Conservation (phyloP, 2,113 vertebrate genomes). For the Orycteropus afer region DNA sequence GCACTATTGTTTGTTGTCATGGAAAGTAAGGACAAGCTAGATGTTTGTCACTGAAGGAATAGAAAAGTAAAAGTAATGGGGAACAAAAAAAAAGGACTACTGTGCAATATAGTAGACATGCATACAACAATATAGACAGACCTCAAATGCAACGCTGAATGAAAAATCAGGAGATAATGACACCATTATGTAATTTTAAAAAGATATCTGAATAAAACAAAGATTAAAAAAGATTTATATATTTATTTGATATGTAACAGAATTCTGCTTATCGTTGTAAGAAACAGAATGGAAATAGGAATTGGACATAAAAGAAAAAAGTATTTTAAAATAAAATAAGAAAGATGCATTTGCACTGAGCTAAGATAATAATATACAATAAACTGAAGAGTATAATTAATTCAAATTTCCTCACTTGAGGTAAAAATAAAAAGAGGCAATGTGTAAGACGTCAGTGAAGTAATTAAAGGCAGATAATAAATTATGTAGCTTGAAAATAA, state of each 20-base stretch:
- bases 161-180: too few species aligned
- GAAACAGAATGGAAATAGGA: too few species aligned
- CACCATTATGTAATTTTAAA: too few species aligned
- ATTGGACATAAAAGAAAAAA: neutral
- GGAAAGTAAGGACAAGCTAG: neutral
- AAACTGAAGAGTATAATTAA: too few species aligned
- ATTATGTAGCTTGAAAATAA: neutral
- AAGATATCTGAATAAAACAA: too few species aligned
- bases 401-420: neutral
- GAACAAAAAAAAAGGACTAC: neutral
- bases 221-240: neutral
- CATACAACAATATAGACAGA: too few species aligned
- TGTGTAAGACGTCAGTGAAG: neutral
- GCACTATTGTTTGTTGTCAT: neutral
- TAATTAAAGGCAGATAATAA: neutral
- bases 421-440: conserved; percentile 4
- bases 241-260: neutral
- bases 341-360: neutral
- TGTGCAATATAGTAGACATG: neutral
- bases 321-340: conserved; percentile 2
- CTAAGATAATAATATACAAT: neutral
- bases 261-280: too few species aligned
- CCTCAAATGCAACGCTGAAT: too few species aligned
- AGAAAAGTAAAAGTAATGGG: too few species aligned
- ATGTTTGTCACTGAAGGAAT: neutral